phyloP scores from a whole-genome alignment of 2,797 vertebrate species.

The Sorex maritimensis region DNA sequence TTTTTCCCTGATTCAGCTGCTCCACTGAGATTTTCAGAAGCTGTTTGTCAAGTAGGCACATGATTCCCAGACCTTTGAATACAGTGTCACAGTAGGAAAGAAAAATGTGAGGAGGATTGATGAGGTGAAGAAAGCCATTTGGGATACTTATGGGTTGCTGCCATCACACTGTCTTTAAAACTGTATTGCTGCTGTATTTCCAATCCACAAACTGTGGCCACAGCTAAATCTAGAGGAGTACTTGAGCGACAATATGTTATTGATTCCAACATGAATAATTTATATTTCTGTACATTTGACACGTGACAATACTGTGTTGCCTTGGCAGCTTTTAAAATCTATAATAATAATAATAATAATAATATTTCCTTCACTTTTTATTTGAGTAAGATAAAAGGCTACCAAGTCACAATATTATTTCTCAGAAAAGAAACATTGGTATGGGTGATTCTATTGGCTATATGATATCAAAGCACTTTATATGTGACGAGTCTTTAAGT shows the following conservation, averaged over 20 bases:
- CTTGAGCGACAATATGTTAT: neutral
- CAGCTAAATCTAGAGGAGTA: conserved; percentile 18
- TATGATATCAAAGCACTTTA: neutral
- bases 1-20: neutral
- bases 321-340: conserved; percentile 3
- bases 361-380: neutral
- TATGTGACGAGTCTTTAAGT: neutral
- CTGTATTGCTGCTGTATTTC: neutral
- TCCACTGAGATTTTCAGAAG: neutral
- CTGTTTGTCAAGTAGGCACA: neutral
- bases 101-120: accelerated
- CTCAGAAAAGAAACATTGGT: neutral
- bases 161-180: neutral
- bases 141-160: neutral
- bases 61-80: neutral
- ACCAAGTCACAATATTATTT: neutral
- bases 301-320: neutral
- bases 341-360: neutral
- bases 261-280: neutral
- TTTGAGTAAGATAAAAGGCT: neutral
- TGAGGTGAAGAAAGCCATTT: neutral
- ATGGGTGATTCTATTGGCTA: neutral
- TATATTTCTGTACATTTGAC: neutral
- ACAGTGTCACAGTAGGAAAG: neutral
- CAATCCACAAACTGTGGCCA: neutral